Evolutionary conservation across 2,888 invertebrate species (phyloP).

Genomic region (Strigamia transsilvanica): DNA sequence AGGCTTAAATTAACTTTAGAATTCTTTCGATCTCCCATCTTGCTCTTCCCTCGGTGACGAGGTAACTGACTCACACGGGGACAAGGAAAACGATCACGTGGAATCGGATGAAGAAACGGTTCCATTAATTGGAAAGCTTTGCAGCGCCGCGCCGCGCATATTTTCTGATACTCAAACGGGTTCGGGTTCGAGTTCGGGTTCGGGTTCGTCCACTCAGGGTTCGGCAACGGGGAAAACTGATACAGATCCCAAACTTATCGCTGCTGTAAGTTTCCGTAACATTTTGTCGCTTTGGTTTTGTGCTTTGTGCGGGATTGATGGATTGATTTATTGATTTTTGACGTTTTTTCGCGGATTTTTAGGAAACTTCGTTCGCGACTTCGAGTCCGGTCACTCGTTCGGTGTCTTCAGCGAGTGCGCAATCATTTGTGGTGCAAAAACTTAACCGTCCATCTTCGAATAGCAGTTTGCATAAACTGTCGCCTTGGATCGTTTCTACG

Average conservation of each 20-base stretch:
- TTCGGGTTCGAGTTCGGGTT: background rate
- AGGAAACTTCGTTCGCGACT: conserved; percentile 60
- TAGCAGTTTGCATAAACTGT: conserved; percentile 54
- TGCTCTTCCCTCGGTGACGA: background rate
- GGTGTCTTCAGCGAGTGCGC: conserved; percentile 58
- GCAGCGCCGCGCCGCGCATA: background rate
- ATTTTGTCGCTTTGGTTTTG: no score
- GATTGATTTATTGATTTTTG: background rate
- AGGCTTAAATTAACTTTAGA: background rate
- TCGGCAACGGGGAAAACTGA: background rate
- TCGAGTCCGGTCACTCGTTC: conserved; percentile 59
- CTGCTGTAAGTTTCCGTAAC: background rate
- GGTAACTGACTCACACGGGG: background rate
- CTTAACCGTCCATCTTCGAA: conserved; percentile 56
- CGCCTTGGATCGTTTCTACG: conserved; percentile 57
- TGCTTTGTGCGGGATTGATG: background rate
- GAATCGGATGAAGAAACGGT: background rate
- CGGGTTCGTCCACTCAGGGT: background rate
- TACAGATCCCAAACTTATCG: conserved; percentile 15
- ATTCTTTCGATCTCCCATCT: background rate
- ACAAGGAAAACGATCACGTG: background rate
- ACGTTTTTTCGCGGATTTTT: conserved; percentile 41
- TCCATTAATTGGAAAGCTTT: background rate
- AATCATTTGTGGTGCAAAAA: conserved; percentile 57
- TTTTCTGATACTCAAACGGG: background rate